Evolutionary conservation across 2,888 invertebrate species (phyloP).

Genomic region (Fragum sueziense): DNA sequence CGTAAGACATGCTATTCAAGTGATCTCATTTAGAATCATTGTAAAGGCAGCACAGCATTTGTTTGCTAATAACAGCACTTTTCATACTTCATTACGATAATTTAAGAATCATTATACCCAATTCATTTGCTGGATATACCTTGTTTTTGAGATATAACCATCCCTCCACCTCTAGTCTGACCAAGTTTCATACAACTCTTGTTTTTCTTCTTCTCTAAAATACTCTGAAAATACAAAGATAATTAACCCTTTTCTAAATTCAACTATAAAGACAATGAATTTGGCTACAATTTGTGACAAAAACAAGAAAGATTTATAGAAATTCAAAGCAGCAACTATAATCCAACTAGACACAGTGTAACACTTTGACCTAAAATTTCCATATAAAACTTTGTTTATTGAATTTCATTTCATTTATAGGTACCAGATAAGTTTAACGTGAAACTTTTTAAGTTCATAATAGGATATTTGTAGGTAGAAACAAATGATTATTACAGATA

Average conservation of each 20-base stretch:
- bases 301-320: background rate
- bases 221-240: conserved; percentile 70
- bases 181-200: conserved; percentile 88
- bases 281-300: background rate
- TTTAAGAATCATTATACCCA: too few relatives aligned
- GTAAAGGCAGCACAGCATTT: background rate
- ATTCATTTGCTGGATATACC: too few relatives aligned
- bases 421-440: too few relatives aligned
- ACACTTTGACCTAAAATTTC: too few relatives aligned
- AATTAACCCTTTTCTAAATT: background rate
- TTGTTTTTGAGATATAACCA: conserved; percentile 91
- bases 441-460: too few relatives aligned
- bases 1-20: background rate
- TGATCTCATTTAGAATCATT: background rate
- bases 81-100: too few relatives aligned
- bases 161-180: conserved; percentile 85
- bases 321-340: background rate
- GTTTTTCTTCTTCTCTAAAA: conserved; percentile 86
- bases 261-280: background rate
- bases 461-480: too few relatives aligned
- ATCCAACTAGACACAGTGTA: too few relatives aligned
- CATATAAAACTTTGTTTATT: too few relatives aligned
- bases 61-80: too few relatives aligned
- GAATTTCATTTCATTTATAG: too few relatives aligned
- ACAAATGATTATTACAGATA: too few relatives aligned